Conservation (phyloP, 2,888 invertebrate species). For the Ametastegia equiseti region DNA sequence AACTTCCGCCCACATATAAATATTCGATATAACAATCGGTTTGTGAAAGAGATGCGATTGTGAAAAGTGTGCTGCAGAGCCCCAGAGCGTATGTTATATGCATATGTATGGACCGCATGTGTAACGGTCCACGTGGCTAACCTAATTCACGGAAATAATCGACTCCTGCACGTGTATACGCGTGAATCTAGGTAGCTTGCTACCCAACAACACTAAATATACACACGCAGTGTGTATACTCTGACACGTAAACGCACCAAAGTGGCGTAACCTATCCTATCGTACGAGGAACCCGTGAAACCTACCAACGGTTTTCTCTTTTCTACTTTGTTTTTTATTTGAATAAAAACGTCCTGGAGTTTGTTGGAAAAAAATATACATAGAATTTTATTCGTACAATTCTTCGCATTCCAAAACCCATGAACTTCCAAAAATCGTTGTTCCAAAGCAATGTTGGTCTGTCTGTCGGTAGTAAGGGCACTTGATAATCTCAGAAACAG, state of each 20-base stretch:
- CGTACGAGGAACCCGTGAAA: background rate
- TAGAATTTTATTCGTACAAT: too few relatives aligned
- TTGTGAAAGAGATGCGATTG: background rate
- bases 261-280: background rate
- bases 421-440: too few relatives aligned
- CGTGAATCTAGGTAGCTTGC: conserved; percentile 23
- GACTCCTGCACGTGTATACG: conserved; percentile 19
- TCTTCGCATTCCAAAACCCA: too few relatives aligned
- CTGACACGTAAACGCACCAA: background rate
- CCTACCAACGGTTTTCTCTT: background rate
- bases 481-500: too few relatives aligned
- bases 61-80: background rate
- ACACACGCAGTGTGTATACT: background rate
- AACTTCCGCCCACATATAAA: conserved; percentile 1
- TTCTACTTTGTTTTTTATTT: too few relatives aligned
- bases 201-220: conserved; percentile 32
- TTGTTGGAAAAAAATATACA: too few relatives aligned
- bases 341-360: too few relatives aligned
- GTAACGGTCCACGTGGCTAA: conserved; percentile 32
- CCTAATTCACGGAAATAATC: conserved; percentile 40
- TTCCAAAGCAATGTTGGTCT: too few relatives aligned
- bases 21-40: background rate
- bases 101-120: background rate
- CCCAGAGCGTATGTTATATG: background rate
- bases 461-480: too few relatives aligned